Evolutionary conservation across 1,140 invertebrate genomes (phyloP).

Genomic region (Diabrotica undecimpunctata): DNA sequence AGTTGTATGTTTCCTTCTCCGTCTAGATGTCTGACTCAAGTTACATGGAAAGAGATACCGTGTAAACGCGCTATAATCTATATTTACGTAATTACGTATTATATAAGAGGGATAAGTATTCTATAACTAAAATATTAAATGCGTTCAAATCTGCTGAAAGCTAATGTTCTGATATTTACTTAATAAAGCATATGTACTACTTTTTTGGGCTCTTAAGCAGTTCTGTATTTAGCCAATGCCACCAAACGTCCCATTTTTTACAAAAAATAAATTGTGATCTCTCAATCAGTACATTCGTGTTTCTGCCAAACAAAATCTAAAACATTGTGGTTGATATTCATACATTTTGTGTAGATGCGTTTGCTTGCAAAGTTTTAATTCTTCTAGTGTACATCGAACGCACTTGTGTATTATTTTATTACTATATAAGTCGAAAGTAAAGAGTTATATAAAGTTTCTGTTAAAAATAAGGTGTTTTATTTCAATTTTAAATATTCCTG

Average conservation of each 20-base stretch:
- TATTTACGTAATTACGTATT: no score
- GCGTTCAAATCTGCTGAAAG: no score
- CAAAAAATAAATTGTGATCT: constrained; percentile 35
- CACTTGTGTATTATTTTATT: constrained; percentile 41
- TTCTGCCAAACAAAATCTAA: constrained; percentile 34
- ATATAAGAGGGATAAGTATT: no score
- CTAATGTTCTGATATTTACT: no score
- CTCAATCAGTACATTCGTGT: constrained; percentile 38
- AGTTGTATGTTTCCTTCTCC: no score
- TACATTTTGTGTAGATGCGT: constrained; percentile 47
- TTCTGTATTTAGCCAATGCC: constrained; percentile 7
- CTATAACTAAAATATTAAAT: no score
- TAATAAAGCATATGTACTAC: no score
- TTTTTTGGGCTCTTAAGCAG: constrained; percentile 1
- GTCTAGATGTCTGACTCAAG: no score
- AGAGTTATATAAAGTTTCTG: constrained; percentile 42
- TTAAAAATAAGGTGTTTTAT: constrained; percentile 22
- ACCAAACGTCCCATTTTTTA: constrained; percentile 38
- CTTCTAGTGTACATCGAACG: constrained; percentile 47
- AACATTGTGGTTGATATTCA: constrained; percentile 39
- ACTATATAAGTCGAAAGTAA: constrained; percentile 30
- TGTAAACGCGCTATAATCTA: no score
- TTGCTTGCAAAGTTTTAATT: constrained; percentile 44
- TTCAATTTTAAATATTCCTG: not conserved
- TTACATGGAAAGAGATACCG: no score